Evolutionary conservation across 2,797 vertebrate species (phyloP), one percentile per base, ranked within the genome.

Genomic region (Lutjanus campechanus): DNA sequence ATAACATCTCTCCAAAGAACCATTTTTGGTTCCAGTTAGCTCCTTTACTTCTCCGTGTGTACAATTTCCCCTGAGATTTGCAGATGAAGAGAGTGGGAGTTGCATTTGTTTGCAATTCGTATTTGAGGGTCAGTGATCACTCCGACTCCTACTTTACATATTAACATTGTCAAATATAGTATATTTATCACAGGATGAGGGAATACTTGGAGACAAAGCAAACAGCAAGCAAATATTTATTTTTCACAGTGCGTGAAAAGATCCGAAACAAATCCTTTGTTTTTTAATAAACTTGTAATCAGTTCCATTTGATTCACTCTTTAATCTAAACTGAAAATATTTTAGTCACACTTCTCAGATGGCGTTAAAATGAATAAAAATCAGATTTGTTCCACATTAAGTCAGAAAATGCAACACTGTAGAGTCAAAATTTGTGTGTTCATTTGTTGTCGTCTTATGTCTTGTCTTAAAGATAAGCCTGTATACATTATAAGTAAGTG

Each of bases 201-300:
- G 56, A 69, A 63, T n/a, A 68, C n/a, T 64, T 59, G 17, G 11
- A 1, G 8, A 20, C 7, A 20, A 62, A 51, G 56, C 19, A 74
- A 36, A 36, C 5, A 36, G 29, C 29, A 36, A 36, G 7, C 36
- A 76, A 61, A 73, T 63, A 44, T 40, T 64, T 46, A 22, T 43
- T 64, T 69, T 76, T 59, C 15, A 25, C 41, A 29, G 20, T 44
- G 53, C 50, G 7, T 58, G 46, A 46, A 72, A 20, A 56, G 9
- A 66, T 55, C 67, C 58, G 20, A 83, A 77, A 66, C 19, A 36
- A 78, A 67, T 50, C 15, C 19, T 44, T 77, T 60, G 36, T 2
- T 43, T 73, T 73, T 61, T 55, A 66, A 76, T 73, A 8, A 77
- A 81, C 36, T 65, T 74, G 25, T 47, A 56, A 85, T 85, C 50